These are phyloP conservation scores for Capromys pilorides DNA, from an alignment of 2,797 vertebrate species.

Conservation along the genomic window DNA sequence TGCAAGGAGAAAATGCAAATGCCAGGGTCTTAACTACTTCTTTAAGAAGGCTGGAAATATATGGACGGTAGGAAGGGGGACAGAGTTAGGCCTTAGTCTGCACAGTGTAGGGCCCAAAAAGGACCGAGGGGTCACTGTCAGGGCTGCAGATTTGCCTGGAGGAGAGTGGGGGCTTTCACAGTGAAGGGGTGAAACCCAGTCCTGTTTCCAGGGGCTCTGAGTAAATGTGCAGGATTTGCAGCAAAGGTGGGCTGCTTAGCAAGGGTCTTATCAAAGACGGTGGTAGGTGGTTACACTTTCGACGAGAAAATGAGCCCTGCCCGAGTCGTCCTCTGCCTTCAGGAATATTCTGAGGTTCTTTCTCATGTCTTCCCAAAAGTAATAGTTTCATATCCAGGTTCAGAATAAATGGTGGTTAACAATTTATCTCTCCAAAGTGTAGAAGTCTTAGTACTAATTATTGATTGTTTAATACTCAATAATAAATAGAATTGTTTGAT, in stretches of 20 bases:
- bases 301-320: not conserved
- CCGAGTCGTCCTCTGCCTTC: not conserved
- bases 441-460: not conserved
- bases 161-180: not conserved
- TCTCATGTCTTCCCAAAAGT: not conserved
- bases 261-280: not conserved
- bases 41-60: not conserved
- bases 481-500: not conserved
- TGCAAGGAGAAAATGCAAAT: not conserved
- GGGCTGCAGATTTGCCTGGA: not conserved
- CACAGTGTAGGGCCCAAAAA: not conserved
- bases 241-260: not conserved
- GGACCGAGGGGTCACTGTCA: rapidly evolving
- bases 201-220: not conserved
- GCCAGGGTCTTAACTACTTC: not conserved
- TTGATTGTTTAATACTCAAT: not conserved
- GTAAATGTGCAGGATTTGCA: not conserved
- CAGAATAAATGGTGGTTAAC: not conserved
- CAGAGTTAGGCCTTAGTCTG: not conserved
- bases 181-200: not conserved
- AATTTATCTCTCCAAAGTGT: not conserved
- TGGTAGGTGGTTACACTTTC: not conserved
- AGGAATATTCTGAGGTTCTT: not conserved
- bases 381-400: not conserved
- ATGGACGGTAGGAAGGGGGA: not conserved